Conservation (phyloP, 2,888 invertebrate genomes). For the Andricus quercusramuli region DNA sequence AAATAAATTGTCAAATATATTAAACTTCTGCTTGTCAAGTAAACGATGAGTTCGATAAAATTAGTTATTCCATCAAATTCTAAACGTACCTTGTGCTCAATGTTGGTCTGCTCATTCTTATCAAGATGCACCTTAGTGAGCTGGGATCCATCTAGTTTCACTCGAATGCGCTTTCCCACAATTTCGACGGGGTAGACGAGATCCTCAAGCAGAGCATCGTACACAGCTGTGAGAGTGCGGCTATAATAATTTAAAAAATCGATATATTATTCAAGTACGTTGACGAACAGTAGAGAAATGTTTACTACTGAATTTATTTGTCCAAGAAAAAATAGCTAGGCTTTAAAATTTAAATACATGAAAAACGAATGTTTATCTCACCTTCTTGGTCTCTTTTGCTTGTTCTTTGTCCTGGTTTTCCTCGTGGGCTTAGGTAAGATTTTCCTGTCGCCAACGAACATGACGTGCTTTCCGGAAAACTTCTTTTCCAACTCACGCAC, state of each 20-base stretch:
- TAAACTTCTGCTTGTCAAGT: too few species aligned
- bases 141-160: slow-evolving; percentile 97
- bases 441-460: slow-evolving; percentile 98
- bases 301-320: not conserved
- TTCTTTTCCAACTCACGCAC: slow-evolving; percentile 99
- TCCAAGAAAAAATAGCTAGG: too few species aligned
- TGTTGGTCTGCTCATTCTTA: slow-evolving; percentile 98
- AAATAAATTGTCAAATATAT: too few species aligned
- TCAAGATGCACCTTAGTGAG: slow-evolving; percentile 98
- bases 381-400: slow-evolving; percentile 88
- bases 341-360: not conserved
- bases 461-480: slow-evolving; percentile 99
- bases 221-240: slow-evolving; percentile 97
- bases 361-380: slow-evolving; percentile 61
- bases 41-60: not conserved
- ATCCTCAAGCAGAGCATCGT: slow-evolving; percentile 98
- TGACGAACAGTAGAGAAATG: not conserved
- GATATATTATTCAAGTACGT: not conserved
- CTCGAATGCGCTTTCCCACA: slow-evolving; percentile 97
- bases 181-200: slow-evolving; percentile 99
- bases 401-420: slow-evolving; percentile 89
- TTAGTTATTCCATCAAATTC: slow-evolving; percentile 15
- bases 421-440: slow-evolving; percentile 98
- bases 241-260: slow-evolving; percentile 69
- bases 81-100: slow-evolving; percentile 95